These are phyloP conservation scores for Saccostrea cuccullata DNA, from an alignment of 1,140 invertebrate species.

Conservation along the genomic window DNA sequence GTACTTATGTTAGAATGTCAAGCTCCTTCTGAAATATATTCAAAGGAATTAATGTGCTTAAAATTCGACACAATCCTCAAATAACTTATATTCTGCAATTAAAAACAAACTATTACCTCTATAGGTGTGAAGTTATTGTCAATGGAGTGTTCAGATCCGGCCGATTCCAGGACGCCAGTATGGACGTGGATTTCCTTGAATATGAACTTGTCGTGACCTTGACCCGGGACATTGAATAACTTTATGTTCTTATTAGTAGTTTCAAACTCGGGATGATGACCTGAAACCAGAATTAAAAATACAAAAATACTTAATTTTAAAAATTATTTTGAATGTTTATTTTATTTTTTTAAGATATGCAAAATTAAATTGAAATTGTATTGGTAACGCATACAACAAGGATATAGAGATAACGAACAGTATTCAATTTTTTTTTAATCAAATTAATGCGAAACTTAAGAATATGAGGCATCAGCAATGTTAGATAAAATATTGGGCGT, in stretches of 20 bases:
- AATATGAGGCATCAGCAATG: no score
- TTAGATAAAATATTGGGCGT: no score
- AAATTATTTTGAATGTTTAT: not conserved
- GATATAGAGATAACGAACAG: no score
- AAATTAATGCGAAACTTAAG: no score
- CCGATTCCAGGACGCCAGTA: not conserved
- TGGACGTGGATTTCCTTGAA: conserved; percentile 8
- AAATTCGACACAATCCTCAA: no score
- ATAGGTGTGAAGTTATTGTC: not conserved
- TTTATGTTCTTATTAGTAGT: not conserved
- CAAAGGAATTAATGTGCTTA: no score
- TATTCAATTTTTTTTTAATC: no score
- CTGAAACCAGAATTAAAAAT: not conserved
- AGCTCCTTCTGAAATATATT: no score
- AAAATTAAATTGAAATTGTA: not conserved
- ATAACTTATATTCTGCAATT: not conserved
- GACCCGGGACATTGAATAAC: not conserved
- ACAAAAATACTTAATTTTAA: not conserved
- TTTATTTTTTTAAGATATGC: not conserved
- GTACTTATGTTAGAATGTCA: no score
- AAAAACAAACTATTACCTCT: not conserved
- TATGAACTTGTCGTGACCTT: not conserved
- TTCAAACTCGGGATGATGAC: conserved; percentile 1
- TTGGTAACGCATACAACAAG: no score
- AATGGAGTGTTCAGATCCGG: not conserved